Evolutionary conservation across 2,797 vertebrate genomes (phyloP).

Genomic region (Characodon lateralis): DNA sequence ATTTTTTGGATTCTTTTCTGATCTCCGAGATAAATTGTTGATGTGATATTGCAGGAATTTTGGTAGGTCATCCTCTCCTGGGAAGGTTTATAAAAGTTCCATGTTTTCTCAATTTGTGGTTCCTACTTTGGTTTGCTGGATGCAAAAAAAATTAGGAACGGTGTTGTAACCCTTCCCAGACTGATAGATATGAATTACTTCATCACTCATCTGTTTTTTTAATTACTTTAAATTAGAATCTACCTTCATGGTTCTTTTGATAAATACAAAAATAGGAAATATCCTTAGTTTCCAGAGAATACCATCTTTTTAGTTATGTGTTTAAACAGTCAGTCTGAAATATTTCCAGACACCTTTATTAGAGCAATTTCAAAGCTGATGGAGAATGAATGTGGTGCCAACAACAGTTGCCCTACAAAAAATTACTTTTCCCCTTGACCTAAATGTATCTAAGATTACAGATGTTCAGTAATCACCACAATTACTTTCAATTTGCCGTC

Average conservation of each 20-base stretch:
- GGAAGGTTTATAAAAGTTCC: neutral
- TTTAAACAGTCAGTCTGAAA: conserved; percentile 26
- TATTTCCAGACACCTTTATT: conserved; percentile 8
- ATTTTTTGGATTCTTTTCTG: neutral
- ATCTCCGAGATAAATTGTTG: neutral
- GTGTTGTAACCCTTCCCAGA: neutral
- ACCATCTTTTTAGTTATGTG: neutral
- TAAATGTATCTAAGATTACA: conserved; percentile 62
- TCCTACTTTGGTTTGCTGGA: neutral
- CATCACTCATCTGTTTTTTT: neutral
- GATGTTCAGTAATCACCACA: conserved; percentile 71
- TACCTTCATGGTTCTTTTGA: neutral
- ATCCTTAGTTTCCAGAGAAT: no score
- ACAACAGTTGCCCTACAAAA: conserved; percentile 36
- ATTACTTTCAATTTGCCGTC: conserved; percentile 76
- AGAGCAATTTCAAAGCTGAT: conserved; percentile 21
- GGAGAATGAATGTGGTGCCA: conserved; percentile 22
- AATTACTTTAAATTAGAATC: neutral
- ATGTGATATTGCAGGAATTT: neutral
- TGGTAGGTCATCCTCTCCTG: neutral
- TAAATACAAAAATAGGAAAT: no score
- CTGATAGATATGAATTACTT: neutral
- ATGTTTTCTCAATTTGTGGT: neutral
- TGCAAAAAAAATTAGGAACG: neutral
- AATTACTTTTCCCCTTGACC: conserved; percentile 67